A percentile compares a stretch with the other conserved stretches of the same genome.
phyloP scores from a whole-genome alignment of 2,888 invertebrate genomes.

The Acrocera orbiculus region DNA sequence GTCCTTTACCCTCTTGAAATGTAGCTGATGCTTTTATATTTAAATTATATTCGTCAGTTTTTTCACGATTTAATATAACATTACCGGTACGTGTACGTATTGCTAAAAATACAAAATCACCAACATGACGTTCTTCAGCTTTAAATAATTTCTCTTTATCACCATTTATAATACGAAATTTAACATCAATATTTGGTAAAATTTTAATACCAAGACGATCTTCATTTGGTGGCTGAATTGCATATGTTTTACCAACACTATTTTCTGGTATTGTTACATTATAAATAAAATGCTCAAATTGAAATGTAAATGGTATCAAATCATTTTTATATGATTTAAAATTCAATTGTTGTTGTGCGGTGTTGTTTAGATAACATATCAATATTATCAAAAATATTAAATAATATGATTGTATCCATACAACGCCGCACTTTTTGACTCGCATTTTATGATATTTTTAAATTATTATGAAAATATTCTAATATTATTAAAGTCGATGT shows the following conservation, averaged over 20 bases:
- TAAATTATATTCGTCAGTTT: conserved; percentile 64
- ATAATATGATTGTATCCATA: conserved; percentile 14
- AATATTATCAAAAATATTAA: conserved; percentile 14
- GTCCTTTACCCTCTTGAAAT: conserved; percentile 35
- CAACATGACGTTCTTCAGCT: conserved; percentile 73
- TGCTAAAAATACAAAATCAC: conserved; percentile 86
- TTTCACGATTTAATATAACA: conserved; percentile 83
- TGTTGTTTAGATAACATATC: conserved; percentile 12
- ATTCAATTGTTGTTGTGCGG: conserved; percentile 7
- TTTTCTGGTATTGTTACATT: conserved; percentile 87
- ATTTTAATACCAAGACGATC: conserved; percentile 64
- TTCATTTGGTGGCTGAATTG: conserved; percentile 48
- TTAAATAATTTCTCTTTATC: conserved; percentile 84
- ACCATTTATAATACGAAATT: conserved; percentile 73
- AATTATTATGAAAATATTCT: no score
- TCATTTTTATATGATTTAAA: conserved; percentile 3
- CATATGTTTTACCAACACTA: conserved; percentile 76
- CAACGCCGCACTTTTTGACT: conserved; percentile 12
- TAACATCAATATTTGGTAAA: conserved; percentile 40
- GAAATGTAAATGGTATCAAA: conserved; percentile 30
- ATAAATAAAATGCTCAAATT: conserved; percentile 57
- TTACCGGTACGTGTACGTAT: conserved; percentile 77
- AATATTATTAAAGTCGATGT: no score
- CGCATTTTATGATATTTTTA: conserved; percentile 11
- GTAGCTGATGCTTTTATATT: conserved; percentile 55